Percentiles rank a stretch among this genome's conserved stretches.
These are phyloP conservation scores for Ursus arctos DNA, from an alignment of 2,113 vertebrate genomes.

Conservation along the genomic window DNA sequence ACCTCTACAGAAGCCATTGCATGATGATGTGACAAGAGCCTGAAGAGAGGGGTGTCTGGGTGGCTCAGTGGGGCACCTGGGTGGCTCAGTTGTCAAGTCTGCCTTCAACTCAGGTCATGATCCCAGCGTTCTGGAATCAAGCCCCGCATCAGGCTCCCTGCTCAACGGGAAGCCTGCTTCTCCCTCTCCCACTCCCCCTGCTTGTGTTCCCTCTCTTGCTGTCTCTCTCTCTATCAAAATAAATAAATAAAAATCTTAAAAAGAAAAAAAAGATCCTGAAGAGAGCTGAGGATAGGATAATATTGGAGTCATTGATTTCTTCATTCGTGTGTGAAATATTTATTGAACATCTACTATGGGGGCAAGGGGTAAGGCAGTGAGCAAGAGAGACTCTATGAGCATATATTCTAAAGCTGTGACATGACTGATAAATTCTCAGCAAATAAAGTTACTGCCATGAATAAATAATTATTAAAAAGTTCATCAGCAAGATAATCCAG, in stretches of 20 bases:
- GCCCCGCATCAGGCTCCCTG: too few species aligned
- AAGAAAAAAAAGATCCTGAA: not conserved
- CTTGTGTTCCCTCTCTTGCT: too few species aligned
- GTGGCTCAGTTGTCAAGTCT: too few species aligned
- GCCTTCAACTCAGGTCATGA: too few species aligned
- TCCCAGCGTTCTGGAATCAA: too few species aligned
- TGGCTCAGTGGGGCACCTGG: too few species aligned
- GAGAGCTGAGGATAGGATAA: not conserved
- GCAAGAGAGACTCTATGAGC: not conserved
- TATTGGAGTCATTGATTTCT: not conserved
- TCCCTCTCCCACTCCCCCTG: too few species aligned
- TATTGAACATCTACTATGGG: not conserved
- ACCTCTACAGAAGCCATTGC: not conserved
- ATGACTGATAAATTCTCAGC: not conserved
- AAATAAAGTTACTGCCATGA: not conserved
- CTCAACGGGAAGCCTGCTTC: too few species aligned
- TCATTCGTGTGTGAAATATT: not conserved
- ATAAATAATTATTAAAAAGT: not conserved
- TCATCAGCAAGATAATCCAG: conserved; percentile 11
- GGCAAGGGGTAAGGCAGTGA: not conserved
- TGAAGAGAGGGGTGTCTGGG: not conserved
- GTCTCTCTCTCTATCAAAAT: too few species aligned
- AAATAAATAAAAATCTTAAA: too few species aligned
- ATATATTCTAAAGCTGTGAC: not conserved
- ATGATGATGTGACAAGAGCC: not conserved